A percentile compares a stretch with the other conserved stretches of the same genome.
These are phyloP conservation scores for Nesoenas mayeri DNA, from an alignment of 2,113 vertebrate species.

Conservation along the genomic window DNA sequence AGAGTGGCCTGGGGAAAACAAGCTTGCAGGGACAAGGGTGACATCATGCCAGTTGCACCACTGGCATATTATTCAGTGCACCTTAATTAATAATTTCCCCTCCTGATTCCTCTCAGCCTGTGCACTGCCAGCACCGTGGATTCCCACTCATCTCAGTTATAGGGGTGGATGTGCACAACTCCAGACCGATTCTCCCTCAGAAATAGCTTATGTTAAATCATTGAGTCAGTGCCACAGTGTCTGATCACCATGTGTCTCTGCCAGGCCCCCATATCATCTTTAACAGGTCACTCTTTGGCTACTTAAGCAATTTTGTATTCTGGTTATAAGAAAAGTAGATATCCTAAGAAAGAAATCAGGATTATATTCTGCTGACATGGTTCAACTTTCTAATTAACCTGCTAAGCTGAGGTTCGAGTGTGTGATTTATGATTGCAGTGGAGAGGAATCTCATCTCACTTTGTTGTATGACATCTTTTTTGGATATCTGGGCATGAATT, in stretches of 20 bases:
- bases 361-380: neutral
- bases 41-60: neutral
- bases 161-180: neutral
- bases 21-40: fast-evolving
- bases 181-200: neutral
- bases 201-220: neutral
- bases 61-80: no score
- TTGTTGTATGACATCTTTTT: neutral
- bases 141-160: neutral
- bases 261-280: neutral
- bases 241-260: fast-evolving
- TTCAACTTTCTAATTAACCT: neutral
- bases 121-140: no score
- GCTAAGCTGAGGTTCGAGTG: neutral
- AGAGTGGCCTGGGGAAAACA: neutral
- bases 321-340: neutral
- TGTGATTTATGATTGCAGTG: neutral
- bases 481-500: neutral
- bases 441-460: neutral
- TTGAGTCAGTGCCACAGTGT: neutral
- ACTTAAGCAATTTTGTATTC: neutral
- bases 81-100: fast-evolving
- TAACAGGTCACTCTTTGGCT: neutral
- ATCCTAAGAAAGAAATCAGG: neutral
- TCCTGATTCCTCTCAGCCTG: neutral